Evolutionary conservation across 2,888 invertebrate genomes (phyloP).

Genomic region (Lycocerus yunnanus): DNA sequence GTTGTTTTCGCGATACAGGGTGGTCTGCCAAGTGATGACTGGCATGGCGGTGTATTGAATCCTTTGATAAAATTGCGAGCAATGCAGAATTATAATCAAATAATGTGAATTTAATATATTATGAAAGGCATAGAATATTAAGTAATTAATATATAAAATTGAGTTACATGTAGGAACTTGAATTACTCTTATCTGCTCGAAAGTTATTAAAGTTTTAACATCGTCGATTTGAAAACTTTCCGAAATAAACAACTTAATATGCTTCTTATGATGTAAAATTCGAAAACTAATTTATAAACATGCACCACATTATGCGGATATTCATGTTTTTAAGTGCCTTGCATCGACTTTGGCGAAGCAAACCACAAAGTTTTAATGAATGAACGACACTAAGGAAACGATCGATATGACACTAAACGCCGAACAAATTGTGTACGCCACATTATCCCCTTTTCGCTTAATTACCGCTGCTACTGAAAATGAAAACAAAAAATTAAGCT

Average conservation of each 20-base stretch:
- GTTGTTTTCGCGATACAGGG: not conserved
- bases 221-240: slow-evolving; percentile 3
- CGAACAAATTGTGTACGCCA: not conserved
- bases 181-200: not conserved
- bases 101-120: no score
- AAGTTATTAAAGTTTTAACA: not conserved
- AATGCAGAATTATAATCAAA: no score
- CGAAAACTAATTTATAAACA: slow-evolving; percentile 2
- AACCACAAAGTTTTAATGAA: not conserved
- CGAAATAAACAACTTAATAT: slow-evolving; percentile 1
- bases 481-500: not conserved
- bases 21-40: not conserved
- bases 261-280: not conserved
- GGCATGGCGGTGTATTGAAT: no score
- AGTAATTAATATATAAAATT: not conserved
- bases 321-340: not conserved
- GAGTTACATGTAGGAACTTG: not conserved
- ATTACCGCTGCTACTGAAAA: not conserved
- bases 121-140: not conserved
- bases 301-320: slow-evolving; percentile 2
- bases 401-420: not conserved
- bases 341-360: not conserved
- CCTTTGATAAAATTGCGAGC: no score
- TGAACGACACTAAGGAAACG: not conserved
- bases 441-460: not conserved